Base-by-base conservation (phyloP, 2,888 invertebrate genomes). In the Unio pictorum region DNA sequence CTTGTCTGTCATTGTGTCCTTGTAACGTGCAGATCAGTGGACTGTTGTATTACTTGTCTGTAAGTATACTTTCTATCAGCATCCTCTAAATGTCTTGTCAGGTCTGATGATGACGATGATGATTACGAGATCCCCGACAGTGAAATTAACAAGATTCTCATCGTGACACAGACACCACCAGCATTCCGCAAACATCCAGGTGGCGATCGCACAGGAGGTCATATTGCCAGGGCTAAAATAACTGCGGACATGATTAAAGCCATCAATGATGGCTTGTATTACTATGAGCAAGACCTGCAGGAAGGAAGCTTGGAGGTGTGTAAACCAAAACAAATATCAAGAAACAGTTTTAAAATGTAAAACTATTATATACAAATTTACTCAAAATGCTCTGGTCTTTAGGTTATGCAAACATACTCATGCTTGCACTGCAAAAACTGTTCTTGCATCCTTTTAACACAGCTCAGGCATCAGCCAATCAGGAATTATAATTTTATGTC, bases 271-370 rank as follows among this genome's bases (percentile, higher is more conserved):
- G 99, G 99, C n/a, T 92, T 99, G 28, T 94, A 93, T 87, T 95
- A 96, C 84, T 99, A 99, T 84, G 99, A 99, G 91, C 96, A 98
- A 88, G 97, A 98, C 87, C 91, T 99, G 68, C 96, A 96, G 96
- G 94, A 92, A 23, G 93, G 93, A 26, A 79, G 76, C 57, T 59
- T 69, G 26, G 63, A 72, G 71, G 81, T 81, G 69, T 67, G 72
- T 71, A 17, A 62, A n/a, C 8, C 26, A 23, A 23, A 34, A 20
- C 20, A 15, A 15, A 45, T 15, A 45, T 11, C 11, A 1, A 8
- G 8, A 30, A 7, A 56, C 20, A 17, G n/a, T 30, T 23, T 15
- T 17, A 11, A 23, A 58, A 15, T 23, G 28, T 5, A 3, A n/a
- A n/a, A 34, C 34, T 34, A 34, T 15, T 26, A 55, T 64, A 11